These are phyloP conservation scores for Jacana jacana DNA, from an alignment of 2,113 vertebrate genomes.

Conservation along the genomic window DNA sequence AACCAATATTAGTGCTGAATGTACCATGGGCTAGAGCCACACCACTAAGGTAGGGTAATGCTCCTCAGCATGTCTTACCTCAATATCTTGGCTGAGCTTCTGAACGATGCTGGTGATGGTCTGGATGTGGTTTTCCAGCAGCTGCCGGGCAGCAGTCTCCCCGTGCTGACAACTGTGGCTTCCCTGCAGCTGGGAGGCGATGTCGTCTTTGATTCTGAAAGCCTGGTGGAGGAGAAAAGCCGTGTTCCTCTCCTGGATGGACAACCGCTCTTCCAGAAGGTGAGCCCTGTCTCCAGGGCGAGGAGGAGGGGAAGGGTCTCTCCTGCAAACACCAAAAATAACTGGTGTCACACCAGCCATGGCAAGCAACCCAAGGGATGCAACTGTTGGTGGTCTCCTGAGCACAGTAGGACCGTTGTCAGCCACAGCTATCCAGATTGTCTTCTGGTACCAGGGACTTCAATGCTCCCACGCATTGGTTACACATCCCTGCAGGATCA, in stretches of 20 bases:
- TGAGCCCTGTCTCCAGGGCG: background rate
- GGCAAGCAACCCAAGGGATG: background rate
- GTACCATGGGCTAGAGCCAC: background rate
- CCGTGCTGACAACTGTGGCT: slow-evolving; percentile 61
- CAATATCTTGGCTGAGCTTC: slow-evolving; percentile 80
- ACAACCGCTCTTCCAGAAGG: slow-evolving; percentile 65
- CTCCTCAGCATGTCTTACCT: slow-evolving; percentile 36
- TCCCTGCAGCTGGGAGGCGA: slow-evolving; percentile 68
- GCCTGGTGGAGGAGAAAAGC: slow-evolving; percentile 81
- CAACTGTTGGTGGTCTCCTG: accelerated
- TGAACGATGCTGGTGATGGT: slow-evolving; percentile 80
- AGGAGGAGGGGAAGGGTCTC: slow-evolving; percentile 12
- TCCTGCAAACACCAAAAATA: background rate
- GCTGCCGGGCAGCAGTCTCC: slow-evolving; percentile 68
- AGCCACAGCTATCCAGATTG: accelerated
- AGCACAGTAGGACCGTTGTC: background rate
- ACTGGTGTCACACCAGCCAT: accelerated
- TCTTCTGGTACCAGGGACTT: background rate
- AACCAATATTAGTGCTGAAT: background rate
- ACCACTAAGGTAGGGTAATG: background rate
- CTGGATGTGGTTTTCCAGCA: slow-evolving; percentile 83
- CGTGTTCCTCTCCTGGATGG: slow-evolving; percentile 73
- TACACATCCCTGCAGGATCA: background rate
- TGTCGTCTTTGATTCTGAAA: slow-evolving; percentile 80
- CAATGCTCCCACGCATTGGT: accelerated